Evolutionary conservation across 2,888 invertebrate genomes (phyloP).

Genomic region (Thysanoteuthis rhombus): DNA sequence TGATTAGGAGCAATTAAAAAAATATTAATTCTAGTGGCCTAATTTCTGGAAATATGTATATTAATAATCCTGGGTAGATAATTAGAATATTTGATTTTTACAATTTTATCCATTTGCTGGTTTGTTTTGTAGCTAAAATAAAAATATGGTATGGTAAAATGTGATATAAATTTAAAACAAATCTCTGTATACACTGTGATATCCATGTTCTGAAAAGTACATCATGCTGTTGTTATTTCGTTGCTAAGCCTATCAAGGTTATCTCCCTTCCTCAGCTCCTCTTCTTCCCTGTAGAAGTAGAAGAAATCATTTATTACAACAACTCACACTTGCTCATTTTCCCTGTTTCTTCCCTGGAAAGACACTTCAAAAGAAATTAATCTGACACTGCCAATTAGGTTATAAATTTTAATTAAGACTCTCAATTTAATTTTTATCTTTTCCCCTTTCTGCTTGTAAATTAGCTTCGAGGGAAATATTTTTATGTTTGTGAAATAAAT

Average conservation of each 20-base stretch:
- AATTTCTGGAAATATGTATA: no score
- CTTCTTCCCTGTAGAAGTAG: neutral
- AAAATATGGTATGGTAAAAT: no score
- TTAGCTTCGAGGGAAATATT: neutral
- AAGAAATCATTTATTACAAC: neutral
- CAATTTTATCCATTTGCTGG: no score
- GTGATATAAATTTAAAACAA: no score
- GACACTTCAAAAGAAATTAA: neutral
- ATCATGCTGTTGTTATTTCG: neutral
- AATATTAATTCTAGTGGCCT: no score
- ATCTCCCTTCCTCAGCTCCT: neutral
- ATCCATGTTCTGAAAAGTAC: neutral
- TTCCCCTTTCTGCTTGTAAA: neutral
- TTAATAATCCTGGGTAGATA: no score
- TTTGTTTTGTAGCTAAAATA: no score
- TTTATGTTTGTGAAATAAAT: neutral
- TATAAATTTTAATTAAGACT: conserved; percentile 12
- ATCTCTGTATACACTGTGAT: neutral
- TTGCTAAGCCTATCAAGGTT: neutral
- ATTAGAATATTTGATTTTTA: no score
- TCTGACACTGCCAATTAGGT: neutral
- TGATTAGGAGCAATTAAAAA: no score
- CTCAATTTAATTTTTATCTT: neutral
- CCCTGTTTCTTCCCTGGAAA: neutral
- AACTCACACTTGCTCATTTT: neutral